These are phyloP conservation scores for Fistularia tabacaria DNA, from an alignment of 2,797 vertebrate species.

Conservation along the genomic window DNA sequence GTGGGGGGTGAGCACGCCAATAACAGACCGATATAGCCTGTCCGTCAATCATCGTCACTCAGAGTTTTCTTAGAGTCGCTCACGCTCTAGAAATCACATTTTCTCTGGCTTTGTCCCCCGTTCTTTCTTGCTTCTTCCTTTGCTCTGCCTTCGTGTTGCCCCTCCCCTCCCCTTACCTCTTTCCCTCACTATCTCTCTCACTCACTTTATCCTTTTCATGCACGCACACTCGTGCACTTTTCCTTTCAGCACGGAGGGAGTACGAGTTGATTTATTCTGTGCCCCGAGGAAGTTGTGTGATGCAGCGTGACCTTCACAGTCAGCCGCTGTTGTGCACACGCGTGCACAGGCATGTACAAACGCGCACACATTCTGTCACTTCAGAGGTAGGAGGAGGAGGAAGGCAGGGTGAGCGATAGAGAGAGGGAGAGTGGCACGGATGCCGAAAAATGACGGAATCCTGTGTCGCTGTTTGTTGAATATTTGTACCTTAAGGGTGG, in stretches of 20 bases:
- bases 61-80: slow-evolving; percentile 81
- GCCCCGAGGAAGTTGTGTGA: slow-evolving; percentile 98
- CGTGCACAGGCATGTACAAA: slow-evolving; percentile 22
- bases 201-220: slow-evolving; percentile 26
- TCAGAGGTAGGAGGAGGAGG: slow-evolving; percentile 58
- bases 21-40: slow-evolving; percentile 89
- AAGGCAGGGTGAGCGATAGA: slow-evolving; percentile 40
- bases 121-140: slow-evolving; percentile 50
- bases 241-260: slow-evolving; percentile 66
- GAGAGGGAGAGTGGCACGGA: slow-evolving; percentile 46
- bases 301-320: slow-evolving; percentile 97
- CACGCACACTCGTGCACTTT: slow-evolving; percentile 30
- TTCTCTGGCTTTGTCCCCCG: slow-evolving; percentile 64
- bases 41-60: slow-evolving; percentile 98
- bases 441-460: slow-evolving; percentile 45
- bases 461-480: slow-evolving; percentile 49
- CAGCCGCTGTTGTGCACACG: slow-evolving; percentile 69
- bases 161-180: slow-evolving; percentile 23
- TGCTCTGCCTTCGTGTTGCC: slow-evolving; percentile 43
- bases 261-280: slow-evolving; percentile 99
- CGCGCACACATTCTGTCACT: slow-evolving; percentile 46
- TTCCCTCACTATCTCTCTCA: slow-evolving; percentile 13
- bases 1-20: slow-evolving; percentile 63
- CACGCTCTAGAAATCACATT: slow-evolving; percentile 95
- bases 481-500: slow-evolving; percentile 28